Percentiles rank a stretch among this genome's conserved stretches.
Conservation (phyloP, 2,113 vertebrate genomes). For the Hippopotamus amphibius region DNA sequence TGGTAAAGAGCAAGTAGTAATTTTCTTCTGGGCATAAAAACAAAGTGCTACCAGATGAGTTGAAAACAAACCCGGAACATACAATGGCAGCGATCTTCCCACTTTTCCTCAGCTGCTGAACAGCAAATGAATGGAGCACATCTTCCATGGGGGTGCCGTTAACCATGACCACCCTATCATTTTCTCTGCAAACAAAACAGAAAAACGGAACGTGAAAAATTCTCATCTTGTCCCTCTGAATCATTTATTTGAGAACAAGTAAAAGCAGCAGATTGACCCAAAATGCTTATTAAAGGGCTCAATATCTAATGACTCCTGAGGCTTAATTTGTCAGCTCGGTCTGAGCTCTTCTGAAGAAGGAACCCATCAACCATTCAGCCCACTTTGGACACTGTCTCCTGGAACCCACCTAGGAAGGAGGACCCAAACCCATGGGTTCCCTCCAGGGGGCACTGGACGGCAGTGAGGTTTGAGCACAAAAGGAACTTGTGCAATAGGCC, state of each 20-base stretch:
- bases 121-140: slow-evolving; percentile 95
- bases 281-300: neutral
- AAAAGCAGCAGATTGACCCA: neutral
- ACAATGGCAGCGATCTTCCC: slow-evolving; percentile 98
- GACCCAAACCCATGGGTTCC: neutral
- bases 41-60: neutral
- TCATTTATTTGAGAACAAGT: neutral
- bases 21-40: slow-evolving; percentile 10
- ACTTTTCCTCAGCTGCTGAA: slow-evolving; percentile 97
- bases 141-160: slow-evolving; percentile 96
- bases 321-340: neutral
- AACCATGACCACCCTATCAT: slow-evolving; percentile 95
- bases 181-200: slow-evolving; percentile 89
- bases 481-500: neutral
- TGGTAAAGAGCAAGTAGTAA: neutral
- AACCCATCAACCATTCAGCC: neutral
- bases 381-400: neutral
- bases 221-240: neutral
- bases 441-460: neutral
- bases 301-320: neutral
- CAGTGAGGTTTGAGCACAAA: neutral
- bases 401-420: neutral
- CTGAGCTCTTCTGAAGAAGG: neutral
- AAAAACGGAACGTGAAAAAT: neutral
- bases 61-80: slow-evolving; percentile 83